Evolutionary conservation across 2,888 invertebrate genomes (phyloP).

Genomic region (Micoletzkya japonica): DNA sequence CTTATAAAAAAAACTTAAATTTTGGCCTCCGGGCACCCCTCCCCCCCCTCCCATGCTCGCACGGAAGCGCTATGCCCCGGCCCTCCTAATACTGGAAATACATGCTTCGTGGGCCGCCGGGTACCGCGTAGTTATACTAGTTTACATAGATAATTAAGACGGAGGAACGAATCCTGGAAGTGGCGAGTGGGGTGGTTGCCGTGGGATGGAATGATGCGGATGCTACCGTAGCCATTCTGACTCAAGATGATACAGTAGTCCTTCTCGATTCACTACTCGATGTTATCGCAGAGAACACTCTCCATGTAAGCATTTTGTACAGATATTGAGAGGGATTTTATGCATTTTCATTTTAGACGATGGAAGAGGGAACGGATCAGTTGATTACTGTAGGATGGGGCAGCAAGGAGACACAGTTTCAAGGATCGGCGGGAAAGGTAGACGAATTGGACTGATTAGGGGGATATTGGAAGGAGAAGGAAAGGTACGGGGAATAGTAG

Average conservation of each 20-base stretch:
- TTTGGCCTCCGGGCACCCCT: too few relatives aligned
- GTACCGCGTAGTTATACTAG: not conserved
- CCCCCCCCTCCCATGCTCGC: too few relatives aligned
- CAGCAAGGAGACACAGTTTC: constrained; percentile 23
- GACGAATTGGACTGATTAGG: not conserved
- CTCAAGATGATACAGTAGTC: not conserved
- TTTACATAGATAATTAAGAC: not conserved
- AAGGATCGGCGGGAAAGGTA: constrained; percentile 6
- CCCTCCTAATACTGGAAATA: too few relatives aligned
- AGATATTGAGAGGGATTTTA: not conserved
- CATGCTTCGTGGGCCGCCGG: too few relatives aligned
- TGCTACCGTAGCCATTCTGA: not conserved
- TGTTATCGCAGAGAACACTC: not conserved
- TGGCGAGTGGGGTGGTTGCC: not conserved
- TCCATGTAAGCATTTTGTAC: not conserved
- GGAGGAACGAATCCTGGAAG: not conserved
- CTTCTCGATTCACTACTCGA: constrained; percentile 16
- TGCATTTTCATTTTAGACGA: constrained; percentile 1
- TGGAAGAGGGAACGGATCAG: constrained; percentile 5
- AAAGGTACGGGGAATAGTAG: too few relatives aligned
- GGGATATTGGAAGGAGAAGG: too few relatives aligned
- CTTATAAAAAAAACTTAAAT: too few relatives aligned
- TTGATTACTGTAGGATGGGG: constrained; percentile 27
- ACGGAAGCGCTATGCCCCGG: too few relatives aligned
- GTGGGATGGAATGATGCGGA: not conserved